Base-by-base conservation (phyloP, 2,797 vertebrate genomes). In the Danio choprae region DNA sequence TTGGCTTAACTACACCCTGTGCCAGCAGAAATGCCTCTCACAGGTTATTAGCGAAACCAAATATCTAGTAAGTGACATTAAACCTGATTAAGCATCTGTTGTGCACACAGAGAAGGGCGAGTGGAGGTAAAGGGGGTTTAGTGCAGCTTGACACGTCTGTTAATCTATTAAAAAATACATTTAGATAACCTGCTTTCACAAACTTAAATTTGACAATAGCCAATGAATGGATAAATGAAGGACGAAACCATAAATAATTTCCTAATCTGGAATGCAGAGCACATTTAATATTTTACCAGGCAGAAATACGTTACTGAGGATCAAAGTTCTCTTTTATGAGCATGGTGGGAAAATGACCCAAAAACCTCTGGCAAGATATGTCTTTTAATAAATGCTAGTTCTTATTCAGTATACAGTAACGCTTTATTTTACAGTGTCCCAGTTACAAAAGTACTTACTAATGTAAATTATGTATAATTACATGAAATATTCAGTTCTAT, bases 1-100 rank as follows among this genome's bases (percentile, higher is more conserved):
- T 69, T 79, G 75, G 81, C 68, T 87, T 90, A 85, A 75, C 87
- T 81, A 60, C 83, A 56, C 56, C 46, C 36, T 77, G 58, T 50
- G 56, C 40, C 56, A 29, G 53, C 38, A 74, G 78, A 75, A 73
- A 51, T 44, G 15, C 44, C 46, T 55, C n/a, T 79, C 51, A 29
- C 20, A 22, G 58, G 44, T 78, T 76, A 74, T 77, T 68, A 77
- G n/a, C 41, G 50, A 22, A 53, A 41, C 13, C 70, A 69, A 77
- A 69, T 72, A 60, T 74, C 69, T 81, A 72, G 73, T 46, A 29
- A 73, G 41, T 74, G 77, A 50, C 62, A 77, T 71, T 81, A 85
- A 83, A 78, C 56, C 84, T 40, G 81, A 68, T 83, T 68, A 74
- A 83, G 74, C 81, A 77, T 65, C 77, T 85, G 68, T 48, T 62